A percentile compares a stretch with the other conserved stretches of the same genome.
phyloP scores from a whole-genome alignment of 2,113 vertebrate genomes.

The Cnemophilus loriae region DNA sequence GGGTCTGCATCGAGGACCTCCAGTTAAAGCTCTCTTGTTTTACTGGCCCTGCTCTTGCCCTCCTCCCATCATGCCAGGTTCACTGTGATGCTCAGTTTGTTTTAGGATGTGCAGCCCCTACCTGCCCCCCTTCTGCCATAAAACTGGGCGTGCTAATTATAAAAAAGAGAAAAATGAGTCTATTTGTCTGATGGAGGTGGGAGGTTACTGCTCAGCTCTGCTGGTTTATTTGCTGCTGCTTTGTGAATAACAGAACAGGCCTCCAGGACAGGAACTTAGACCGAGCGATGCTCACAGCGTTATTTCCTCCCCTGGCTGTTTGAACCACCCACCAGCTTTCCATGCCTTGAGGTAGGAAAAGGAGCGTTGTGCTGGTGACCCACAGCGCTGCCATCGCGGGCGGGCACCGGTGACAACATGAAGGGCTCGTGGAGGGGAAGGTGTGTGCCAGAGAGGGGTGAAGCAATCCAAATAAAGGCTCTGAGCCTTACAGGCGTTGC shows the following conservation, averaged over 20 bases:
- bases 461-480: background rate
- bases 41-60: background rate
- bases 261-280: conserved; percentile 52
- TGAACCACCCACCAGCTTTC: conserved; percentile 39
- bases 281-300: background rate
- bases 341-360: conserved; percentile 42
- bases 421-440: background rate
- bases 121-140: background rate
- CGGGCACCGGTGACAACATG: background rate
- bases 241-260: conserved; percentile 15
- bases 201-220: background rate
- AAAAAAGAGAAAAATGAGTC: background rate
- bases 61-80: fast-evolving
- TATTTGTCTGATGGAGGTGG: background rate
- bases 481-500: background rate
- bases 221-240: conserved; percentile 2
- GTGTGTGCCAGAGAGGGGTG: background rate
- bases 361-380: background rate
- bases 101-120: background rate
- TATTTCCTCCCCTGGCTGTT: conserved; percentile 34
- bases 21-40: background rate
- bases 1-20: background rate
- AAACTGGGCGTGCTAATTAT: background rate
- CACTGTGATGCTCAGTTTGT: background rate
- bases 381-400: background rate